Percentiles rank a stretch among this genome's conserved stretches.
These are phyloP conservation scores for Crenichthys baileyi DNA, from an alignment of 2,797 vertebrate species.

Conservation along the genomic window DNA sequence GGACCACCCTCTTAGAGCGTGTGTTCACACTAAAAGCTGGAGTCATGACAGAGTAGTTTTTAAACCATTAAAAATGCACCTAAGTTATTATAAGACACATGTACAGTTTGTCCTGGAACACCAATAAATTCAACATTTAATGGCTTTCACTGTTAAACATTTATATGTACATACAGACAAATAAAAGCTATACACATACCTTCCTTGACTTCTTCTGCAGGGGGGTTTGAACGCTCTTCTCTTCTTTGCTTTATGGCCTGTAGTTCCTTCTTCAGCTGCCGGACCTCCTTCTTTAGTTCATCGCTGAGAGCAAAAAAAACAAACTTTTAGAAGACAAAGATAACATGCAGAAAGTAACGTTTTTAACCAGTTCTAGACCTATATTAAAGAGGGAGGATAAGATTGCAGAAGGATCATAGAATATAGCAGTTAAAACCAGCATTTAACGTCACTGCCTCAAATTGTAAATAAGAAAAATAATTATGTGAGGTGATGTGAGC, in stretches of 20 bases:
- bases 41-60: constrained; percentile 6
- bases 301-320: constrained; percentile 83
- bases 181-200: constrained; percentile 75
- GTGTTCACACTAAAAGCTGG: constrained; percentile 28
- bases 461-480: constrained; percentile 5
- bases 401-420: background rate
- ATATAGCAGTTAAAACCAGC: constrained; percentile 7
- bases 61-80: constrained; percentile 29
- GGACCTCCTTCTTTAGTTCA: constrained; percentile 91
- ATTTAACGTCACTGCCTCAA: constrained; percentile 8
- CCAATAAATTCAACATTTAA: constrained; percentile 26
- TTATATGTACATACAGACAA: constrained; percentile 7
- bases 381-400: background rate
- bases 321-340: constrained; percentile 20
- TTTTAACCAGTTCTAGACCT: constrained; percentile 15
- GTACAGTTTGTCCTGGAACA: constrained; percentile 16
- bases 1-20: constrained; percentile 56
- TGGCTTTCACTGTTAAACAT: constrained; percentile 11
- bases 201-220: constrained; percentile 78
- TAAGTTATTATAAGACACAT: constrained; percentile 5
- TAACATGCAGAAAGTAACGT: background rate
- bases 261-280: constrained; percentile 93
- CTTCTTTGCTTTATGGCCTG: constrained; percentile 92
- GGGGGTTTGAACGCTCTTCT: constrained; percentile 80
- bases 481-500: background rate